Evolutionary conservation across 2,888 invertebrate genomes (phyloP), one percentile per base, ranked within the genome.

Genomic region (Chydorus sphaericus): DNA sequence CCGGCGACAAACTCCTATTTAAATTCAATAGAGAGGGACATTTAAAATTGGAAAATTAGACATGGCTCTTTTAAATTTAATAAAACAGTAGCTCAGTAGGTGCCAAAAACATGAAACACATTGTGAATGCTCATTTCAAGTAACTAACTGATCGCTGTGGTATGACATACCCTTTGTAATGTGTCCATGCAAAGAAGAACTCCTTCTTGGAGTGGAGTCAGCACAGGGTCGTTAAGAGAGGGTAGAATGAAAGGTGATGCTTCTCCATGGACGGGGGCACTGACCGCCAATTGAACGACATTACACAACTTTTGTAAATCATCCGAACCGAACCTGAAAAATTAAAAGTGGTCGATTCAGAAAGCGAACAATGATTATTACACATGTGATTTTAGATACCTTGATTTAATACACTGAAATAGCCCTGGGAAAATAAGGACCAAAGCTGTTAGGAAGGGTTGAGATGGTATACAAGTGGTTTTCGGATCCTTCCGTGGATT

Each of bases 351-450:
- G 36, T n/a, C 4, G 3, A n/a, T 36, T 36, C 14, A 14, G 16
- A 5, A 36, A 6, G 4, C 16, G 4, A 39, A 39, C 39, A 14
- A n/a, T 11, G 16, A 8, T 39, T 39, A n/a, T 16, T 11, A 39
- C 8, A 14, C 39, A 5, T 26, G 20, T 44, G n/a, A 48, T 4
- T 16, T 50, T 28, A 68, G 73, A 69, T 62, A 85, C 80, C 81
- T 81, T 58, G 77, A 72, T 66, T 82, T 79, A 64, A 93, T 86
- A 65, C 91, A 89, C 62, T 86, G 87, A 73, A 93, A 96, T 58
- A 97, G 82, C 58, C 86, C 84, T 4, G 94, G 93, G 70, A 97
- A 96, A 66, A 94, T 92, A 71, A 94, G 93, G 62, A 96, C 85
- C 16, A 96, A 75, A 0, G 94, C 89, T 0, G 93, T 92, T 55